Evolutionary conservation across 35 echinoderm and acorn worm genomes (phyloP), one percentile per base, ranked within the genome.

Genomic region (Ophioderma brevispina): DNA sequence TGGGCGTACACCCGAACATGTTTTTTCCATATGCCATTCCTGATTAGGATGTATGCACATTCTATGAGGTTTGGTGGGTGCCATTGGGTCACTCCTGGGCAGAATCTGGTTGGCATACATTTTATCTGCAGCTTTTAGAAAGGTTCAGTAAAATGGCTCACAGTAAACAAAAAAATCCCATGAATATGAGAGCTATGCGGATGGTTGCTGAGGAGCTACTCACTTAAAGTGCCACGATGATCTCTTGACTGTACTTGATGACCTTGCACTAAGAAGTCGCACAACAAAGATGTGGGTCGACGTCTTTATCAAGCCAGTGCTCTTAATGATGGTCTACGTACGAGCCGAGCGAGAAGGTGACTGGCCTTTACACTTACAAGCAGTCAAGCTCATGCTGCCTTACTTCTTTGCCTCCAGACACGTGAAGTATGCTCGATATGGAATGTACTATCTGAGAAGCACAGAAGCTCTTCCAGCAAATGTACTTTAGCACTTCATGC

Each of bases 261-360:
- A 33, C 33, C 38, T 40, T 55, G 82, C 39, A 2, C 18, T 2
- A 15, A 83, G 25, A 37, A 88, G 84, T 81, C 21, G 79, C 1
- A 94, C 85, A 70, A 76, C 75, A 31, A 81, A 88, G 64, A 55
- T 93, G 32, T 93, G 91, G 91, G 85, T 93, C 1, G 79, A 87
- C 36, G 36, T 31, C 19, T 36, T 92, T 19, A 84, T 89, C 10
- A 89, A 84, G 63, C 86, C 87, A 31, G 70, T 94, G 1, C 37
- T 94, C 1, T 42, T 84, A 32, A 81, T 55, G 25, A 89, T 94
- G 86, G 8, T 39, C 18, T 94, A 43, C 64, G 52, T 85, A 23
- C 1, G 40, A 43, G 90, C 86, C 10, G 92, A 94, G 39, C 75
- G 81, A 25, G 92, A 89, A 64, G 63, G 30, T 89, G 75, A 94